phyloP scores from a whole-genome alignment of 2,888 invertebrate genomes.

The Zygogramma bicolorata region DNA sequence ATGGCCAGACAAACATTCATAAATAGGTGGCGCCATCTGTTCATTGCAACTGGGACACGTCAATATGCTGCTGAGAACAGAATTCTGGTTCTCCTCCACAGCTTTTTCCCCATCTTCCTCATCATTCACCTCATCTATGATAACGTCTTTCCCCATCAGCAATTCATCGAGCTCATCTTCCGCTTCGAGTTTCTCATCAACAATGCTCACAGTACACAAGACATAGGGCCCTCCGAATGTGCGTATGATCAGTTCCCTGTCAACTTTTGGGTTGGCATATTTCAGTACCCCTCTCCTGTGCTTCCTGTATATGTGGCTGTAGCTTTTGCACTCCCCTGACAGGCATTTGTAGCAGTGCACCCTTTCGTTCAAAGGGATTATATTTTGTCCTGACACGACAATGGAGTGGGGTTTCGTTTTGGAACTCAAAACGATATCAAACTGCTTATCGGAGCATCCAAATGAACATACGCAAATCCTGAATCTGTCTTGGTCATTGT shows the following conservation, averaged over 20 bases:
- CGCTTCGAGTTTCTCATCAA: conserved; percentile 34
- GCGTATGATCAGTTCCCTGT: conserved; percentile 30
- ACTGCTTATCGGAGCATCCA: conserved; percentile 30
- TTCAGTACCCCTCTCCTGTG: conserved; percentile 37
- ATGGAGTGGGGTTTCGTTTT: conserved; percentile 30
- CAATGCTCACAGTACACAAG: conserved; percentile 29
- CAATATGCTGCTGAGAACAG: conserved; percentile 28
- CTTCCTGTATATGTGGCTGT: conserved; percentile 29
- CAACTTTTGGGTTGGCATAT: conserved; percentile 28
- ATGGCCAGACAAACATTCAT: conserved; percentile 41
- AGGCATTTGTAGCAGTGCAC: conserved; percentile 40
- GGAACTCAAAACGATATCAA: conserved; percentile 29
- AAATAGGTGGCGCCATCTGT: conserved; percentile 36
- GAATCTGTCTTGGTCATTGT: conserved; percentile 25
- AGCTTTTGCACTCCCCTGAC: conserved; percentile 35
- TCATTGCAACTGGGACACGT: conserved; percentile 34
- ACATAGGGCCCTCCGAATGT: conserved; percentile 24
- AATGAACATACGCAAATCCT: conserved; percentile 32
- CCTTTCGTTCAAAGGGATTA: conserved; percentile 30
- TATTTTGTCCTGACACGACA: conserved; percentile 26
- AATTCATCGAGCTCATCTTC: conserved; percentile 37
- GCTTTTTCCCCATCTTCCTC: conserved; percentile 34
- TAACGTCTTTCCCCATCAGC: conserved; percentile 34
- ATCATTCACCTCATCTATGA: conserved; percentile 39
- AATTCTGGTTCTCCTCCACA: conserved; percentile 20